Evolutionary conservation across 2,888 invertebrate genomes (phyloP), one percentile per base, ranked within the genome.

Genomic region (Leptopilina drosophilae): DNA sequence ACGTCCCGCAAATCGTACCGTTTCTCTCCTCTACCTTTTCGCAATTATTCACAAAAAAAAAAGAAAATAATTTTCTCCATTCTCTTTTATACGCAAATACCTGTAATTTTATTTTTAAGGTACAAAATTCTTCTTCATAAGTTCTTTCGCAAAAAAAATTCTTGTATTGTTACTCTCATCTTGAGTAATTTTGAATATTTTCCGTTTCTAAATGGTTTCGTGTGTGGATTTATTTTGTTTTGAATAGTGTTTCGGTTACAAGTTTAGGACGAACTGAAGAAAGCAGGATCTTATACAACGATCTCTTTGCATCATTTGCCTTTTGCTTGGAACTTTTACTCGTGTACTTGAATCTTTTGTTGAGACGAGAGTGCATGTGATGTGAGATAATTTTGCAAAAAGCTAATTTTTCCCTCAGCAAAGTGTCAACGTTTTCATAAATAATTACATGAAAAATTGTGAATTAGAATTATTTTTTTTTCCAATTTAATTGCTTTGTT

Each of bases 1-100:
- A 80, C 80, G 53, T 77, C 75, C 80, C 56, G 73, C 73, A 73
- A 15, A 56, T 73, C 73, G 73, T 73, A 73, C 73, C 73, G 73
- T 69, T 49, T 49, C 49, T 53, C 49, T 53, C 53, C 2, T 53
- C 26, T 12, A 5, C 14, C 69, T 33, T 33, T 33, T 33, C 33
- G 33, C 33, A 33, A 33, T 33, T 33, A 33, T 33, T 33, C 33
- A 33, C 5, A 3, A 33, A 33, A 33, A 5, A 46, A 15, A 33
- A 33, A 33, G 33, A 46, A 15, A 5, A 14, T 26, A 26, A 26
- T 26, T 69, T 33, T 64, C 14, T 40, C 33, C 6, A 33, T 33
- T 26, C 9, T 14, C 9, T 64, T 20, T 49, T 3, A 2, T 46
- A 1, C 6, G 2, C 59, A 59, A 59, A 20, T 62, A 62, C 7